Evolutionary conservation across 2,797 vertebrate genomes (phyloP).

Genomic region (Babyrousa celebensis): DNA sequence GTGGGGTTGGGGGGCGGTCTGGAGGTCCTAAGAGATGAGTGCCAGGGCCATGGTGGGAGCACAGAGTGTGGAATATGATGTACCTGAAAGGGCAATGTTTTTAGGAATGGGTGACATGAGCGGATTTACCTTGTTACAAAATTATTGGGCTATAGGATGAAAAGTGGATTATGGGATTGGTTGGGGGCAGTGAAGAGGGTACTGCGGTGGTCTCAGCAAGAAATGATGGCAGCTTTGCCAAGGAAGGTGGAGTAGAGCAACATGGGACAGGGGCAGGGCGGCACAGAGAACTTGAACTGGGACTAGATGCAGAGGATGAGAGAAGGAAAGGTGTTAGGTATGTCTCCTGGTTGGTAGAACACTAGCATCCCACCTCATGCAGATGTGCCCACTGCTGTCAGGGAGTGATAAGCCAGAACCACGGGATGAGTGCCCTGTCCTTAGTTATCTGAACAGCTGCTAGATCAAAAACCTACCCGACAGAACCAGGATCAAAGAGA

Average conservation of each 20-base stretch:
- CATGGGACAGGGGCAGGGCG: not conserved
- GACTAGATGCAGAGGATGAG: not conserved
- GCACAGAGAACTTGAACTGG: not conserved
- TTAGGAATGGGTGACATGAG: not conserved
- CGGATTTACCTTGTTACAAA: not conserved
- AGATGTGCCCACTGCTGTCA: not conserved
- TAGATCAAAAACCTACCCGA: not conserved
- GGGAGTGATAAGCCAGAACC: not conserved
- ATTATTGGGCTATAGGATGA: not conserved
- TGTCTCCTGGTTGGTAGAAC: not conserved
- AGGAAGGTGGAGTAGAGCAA: not conserved
- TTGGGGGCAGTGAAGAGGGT: not conserved
- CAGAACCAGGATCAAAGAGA: constrained; percentile 27
- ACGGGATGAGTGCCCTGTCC: not conserved
- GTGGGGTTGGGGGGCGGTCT: not conserved
- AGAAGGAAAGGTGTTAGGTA: not conserved
- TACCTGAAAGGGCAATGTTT: not conserved
- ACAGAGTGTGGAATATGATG: not conserved
- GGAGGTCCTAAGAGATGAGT: not conserved
- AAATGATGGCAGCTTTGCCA: not conserved
- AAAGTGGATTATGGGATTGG: not conserved
- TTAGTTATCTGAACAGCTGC: not conserved
- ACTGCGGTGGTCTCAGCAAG: not conserved
- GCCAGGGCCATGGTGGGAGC: accelerated
- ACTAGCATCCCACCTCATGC: not conserved